phyloP scores from a whole-genome alignment of 2,113 vertebrate genomes.

The Ahaetulla prasina region DNA sequence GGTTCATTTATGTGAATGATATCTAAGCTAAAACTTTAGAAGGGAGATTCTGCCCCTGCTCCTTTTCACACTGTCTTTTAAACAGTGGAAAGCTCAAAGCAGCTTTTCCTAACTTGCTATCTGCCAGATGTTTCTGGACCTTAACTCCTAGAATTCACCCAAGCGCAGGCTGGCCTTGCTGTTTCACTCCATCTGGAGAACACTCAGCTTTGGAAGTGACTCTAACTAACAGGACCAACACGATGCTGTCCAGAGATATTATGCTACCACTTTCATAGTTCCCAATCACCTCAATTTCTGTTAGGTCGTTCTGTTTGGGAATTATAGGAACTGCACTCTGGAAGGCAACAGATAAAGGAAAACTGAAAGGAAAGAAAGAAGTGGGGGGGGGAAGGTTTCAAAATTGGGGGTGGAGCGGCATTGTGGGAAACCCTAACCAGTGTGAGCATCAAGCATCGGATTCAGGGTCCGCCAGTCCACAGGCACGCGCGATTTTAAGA shows the following conservation, averaged over 20 bases:
- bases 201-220: not conserved
- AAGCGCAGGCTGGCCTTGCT: not conserved
- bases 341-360: not conserved
- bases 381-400: not conserved
- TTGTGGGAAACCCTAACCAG: not conserved
- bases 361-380: not conserved
- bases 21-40: not conserved
- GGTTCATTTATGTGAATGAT: not conserved
- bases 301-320: not conserved
- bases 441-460: not conserved
- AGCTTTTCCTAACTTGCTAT: not conserved
- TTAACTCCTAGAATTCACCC: not conserved
- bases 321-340: not conserved
- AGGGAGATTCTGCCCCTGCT: not conserved
- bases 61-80: not conserved
- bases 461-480: not conserved
- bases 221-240: not conserved
- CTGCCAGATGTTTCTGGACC: not conserved
- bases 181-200: not conserved
- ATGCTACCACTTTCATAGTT: not conserved
- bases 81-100: not conserved
- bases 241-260: not conserved
- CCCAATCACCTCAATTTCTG: not conserved
- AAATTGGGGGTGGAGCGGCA: not conserved
- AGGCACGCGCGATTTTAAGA: not conserved